A percentile compares a stretch with the other conserved stretches of the same genome.
Conservation (phyloP, 1,140 invertebrate species). For the Diorhabda elongata region DNA sequence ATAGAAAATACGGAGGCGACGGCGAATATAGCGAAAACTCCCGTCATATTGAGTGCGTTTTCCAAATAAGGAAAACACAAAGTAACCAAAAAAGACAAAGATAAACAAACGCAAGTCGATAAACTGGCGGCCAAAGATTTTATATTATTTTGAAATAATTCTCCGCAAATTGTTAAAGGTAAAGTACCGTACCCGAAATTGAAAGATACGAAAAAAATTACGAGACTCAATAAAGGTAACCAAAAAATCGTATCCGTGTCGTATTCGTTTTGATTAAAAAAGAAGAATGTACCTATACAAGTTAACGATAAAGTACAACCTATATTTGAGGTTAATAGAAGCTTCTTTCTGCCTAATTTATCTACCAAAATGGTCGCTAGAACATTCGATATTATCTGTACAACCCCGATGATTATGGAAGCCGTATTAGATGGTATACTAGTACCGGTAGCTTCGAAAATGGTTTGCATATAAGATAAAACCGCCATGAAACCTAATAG, state of each 20-base stretch:
- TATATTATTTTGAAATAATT: slow-evolving; percentile 72
- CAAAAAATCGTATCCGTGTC: slow-evolving; percentile 29
- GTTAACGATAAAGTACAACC: slow-evolving; percentile 21
- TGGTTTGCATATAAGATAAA: slow-evolving; percentile 71
- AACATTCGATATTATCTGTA: slow-evolving; percentile 23
- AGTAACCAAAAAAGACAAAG: slow-evolving; percentile 72
- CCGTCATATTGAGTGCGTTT: slow-evolving; percentile 58
- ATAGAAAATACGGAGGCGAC: slow-evolving; percentile 56
- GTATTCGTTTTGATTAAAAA: slow-evolving; percentile 13
- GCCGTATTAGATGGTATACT: slow-evolving; percentile 45
- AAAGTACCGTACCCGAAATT: slow-evolving; percentile 68
- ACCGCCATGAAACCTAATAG: slow-evolving; percentile 77
- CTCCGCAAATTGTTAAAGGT: slow-evolving; percentile 78
- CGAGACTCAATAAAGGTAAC: slow-evolving; percentile 35
- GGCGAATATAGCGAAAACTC: slow-evolving; percentile 75
- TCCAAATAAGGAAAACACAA: slow-evolving; percentile 63
- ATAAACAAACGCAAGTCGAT: slow-evolving; percentile 71
- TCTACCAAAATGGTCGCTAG: slow-evolving; percentile 27
- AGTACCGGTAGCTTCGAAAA: slow-evolving; percentile 61
- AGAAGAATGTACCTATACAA: slow-evolving; percentile 27
- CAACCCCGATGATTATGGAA: slow-evolving; percentile 22
- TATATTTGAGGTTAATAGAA: slow-evolving; percentile 24
- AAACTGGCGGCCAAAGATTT: slow-evolving; percentile 69
- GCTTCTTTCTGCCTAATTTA: slow-evolving; percentile 44
- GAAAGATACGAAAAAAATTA: slow-evolving; percentile 34